Evolutionary conservation across 1,140 invertebrate species (phyloP).

Genomic region (Megalonaias nervosa): DNA sequence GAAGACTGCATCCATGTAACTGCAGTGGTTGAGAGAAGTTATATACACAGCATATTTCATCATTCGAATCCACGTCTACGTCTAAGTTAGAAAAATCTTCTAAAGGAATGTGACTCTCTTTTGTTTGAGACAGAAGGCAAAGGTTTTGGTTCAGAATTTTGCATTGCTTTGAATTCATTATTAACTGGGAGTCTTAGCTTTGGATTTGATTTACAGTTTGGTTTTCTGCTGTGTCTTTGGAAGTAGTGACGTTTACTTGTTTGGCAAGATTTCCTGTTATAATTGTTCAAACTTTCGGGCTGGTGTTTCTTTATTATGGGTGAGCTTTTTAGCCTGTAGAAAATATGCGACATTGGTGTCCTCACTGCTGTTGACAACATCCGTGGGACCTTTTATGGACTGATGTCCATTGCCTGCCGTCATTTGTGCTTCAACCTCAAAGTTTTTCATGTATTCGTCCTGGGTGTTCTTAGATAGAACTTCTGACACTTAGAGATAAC

Average conservation of each 20-base stretch:
- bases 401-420: too few relatives aligned
- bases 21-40: background rate
- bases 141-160: background rate
- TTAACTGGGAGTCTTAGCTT: background rate
- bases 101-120: background rate
- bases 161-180: background rate
- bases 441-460: background rate
- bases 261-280: conserved; percentile 9
- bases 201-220: background rate
- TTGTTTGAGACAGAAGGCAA: background rate
- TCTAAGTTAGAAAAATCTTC: conserved; percentile 10
- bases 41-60: conserved; percentile 25
- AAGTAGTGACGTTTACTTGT: conserved; percentile 1
- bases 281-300: background rate
- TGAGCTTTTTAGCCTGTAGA: background rate
- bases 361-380: background rate
- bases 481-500: background rate
- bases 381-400: background rate
- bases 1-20: background rate
- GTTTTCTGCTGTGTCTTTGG: background rate
- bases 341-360: background rate
- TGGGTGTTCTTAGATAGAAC: conserved; percentile 17
- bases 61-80: background rate
- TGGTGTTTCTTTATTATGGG: background rate
- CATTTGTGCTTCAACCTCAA: background rate